These are phyloP conservation scores for Megaustenia siamemsis DNA, from an alignment of 2,888 invertebrate genomes.

Conservation along the genomic window DNA sequence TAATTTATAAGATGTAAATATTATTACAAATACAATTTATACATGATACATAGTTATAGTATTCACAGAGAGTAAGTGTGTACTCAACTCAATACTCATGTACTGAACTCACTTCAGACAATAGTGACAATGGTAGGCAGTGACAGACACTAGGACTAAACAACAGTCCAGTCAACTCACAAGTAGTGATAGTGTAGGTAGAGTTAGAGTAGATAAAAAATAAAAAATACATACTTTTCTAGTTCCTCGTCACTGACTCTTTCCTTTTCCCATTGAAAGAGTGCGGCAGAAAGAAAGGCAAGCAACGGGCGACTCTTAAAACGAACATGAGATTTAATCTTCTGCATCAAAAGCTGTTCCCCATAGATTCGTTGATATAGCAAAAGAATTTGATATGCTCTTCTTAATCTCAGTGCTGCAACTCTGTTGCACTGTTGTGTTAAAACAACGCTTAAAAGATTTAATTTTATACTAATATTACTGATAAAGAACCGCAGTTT, in stretches of 20 bases:
- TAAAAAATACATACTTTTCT: conserved; percentile 54
- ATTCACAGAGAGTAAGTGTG: too few relatives aligned
- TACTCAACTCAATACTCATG: too few relatives aligned
- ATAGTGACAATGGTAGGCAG: too few relatives aligned
- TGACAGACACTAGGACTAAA: too few relatives aligned
- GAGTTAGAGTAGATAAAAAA: too few relatives aligned
- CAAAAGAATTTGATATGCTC: conserved; percentile 54
- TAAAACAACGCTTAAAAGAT: conserved; percentile 36
- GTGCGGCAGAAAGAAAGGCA: conserved; percentile 53
- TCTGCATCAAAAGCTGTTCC: conserved; percentile 52
- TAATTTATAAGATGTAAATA: too few relatives aligned
- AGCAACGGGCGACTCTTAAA: conserved; percentile 50
- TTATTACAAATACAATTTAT: too few relatives aligned
- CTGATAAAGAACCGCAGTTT: conserved; percentile 21
- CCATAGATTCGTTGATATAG: conserved; percentile 56
- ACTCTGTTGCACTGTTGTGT: conserved; percentile 53
- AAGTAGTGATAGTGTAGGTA: too few relatives aligned
- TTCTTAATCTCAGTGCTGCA: conserved; percentile 53
- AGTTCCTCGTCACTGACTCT: conserved; percentile 55
- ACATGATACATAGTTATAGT: too few relatives aligned
- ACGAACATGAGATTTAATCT: conserved; percentile 45
- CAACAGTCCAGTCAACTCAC: too few relatives aligned
- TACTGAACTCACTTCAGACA: too few relatives aligned
- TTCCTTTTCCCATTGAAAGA: conserved; percentile 59
- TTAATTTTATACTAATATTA: conserved; percentile 36